Evolutionary conservation across 2,113 vertebrate species (phyloP).

Genomic region (Microcebus jonahi): DNA sequence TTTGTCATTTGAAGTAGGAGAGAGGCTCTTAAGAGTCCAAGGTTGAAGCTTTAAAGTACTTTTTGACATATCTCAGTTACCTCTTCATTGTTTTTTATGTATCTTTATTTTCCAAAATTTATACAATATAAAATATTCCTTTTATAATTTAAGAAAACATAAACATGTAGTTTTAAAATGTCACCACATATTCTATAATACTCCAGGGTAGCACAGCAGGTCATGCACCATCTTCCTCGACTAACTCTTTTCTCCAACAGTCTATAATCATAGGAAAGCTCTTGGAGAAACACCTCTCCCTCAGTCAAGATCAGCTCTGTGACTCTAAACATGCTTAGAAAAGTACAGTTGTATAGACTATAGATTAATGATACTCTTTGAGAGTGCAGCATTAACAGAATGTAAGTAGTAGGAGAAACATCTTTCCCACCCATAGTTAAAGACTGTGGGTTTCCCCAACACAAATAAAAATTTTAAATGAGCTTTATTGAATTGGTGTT

Average conservation of each 20-base stretch:
- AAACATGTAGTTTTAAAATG: not conserved
- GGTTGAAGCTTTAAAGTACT: not conserved
- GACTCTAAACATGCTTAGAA: not conserved
- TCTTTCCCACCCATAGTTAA: not conserved
- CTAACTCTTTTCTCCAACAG: not conserved
- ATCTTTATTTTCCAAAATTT: not conserved
- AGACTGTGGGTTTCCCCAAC: not conserved
- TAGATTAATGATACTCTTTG: not conserved
- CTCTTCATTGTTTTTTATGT: not conserved
- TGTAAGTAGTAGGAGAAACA: not conserved
- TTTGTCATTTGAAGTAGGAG: slow-evolving; percentile 22
- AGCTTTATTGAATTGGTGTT: not conserved
- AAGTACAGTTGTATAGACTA: not conserved
- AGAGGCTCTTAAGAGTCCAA: not conserved
- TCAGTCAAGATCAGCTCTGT: not conserved
- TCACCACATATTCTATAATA: not conserved
- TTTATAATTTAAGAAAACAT: not conserved
- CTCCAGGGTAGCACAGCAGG: not conserved
- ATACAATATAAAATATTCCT: not conserved
- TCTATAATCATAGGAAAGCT: not conserved
- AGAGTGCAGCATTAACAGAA: not conserved
- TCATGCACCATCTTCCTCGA: not conserved
- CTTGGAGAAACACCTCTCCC: not conserved
- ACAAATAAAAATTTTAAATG: slow-evolving; percentile 12
- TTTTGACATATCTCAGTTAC: not conserved